Conservation (phyloP, 2,797 vertebrate genomes). For the Thunnus albacares region DNA sequence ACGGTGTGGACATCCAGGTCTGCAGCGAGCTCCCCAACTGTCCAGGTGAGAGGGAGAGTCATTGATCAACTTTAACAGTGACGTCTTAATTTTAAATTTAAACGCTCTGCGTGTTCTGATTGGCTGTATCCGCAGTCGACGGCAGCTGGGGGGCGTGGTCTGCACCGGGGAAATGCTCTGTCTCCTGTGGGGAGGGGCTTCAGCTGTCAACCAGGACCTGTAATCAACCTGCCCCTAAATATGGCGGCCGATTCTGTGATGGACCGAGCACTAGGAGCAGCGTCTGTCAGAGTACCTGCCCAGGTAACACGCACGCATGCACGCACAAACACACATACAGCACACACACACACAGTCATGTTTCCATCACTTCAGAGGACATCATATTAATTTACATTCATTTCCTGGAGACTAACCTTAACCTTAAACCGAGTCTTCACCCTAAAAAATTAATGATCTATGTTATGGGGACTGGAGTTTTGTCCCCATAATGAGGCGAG, state of each 20-base stretch:
- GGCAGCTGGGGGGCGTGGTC: slow-evolving; percentile 77
- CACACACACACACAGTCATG: neutral
- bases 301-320: slow-evolving; percentile 53
- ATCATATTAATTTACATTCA: too few relatives aligned
- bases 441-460: too few relatives aligned
- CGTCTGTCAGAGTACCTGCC: slow-evolving; percentile 56
- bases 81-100: neutral
- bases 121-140: slow-evolving; percentile 58
- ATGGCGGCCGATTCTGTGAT: slow-evolving; percentile 61
- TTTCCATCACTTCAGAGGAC: too few relatives aligned
- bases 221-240: slow-evolving; percentile 61
- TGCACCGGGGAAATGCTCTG: slow-evolving; percentile 39
- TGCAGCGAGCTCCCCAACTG: slow-evolving; percentile 74
- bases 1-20: neutral
- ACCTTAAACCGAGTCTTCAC: too few relatives aligned
- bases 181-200: slow-evolving; percentile 74
- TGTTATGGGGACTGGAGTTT: too few relatives aligned
- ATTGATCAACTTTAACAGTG: too few relatives aligned
- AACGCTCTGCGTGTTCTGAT: neutral
- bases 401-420: too few relatives aligned
- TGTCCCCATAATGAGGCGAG: too few relatives aligned
- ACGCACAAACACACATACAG: neutral
- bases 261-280: slow-evolving; percentile 35
- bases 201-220: slow-evolving; percentile 55
- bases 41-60: slow-evolving; percentile 55